These are phyloP conservation scores for Phyto melanocephala DNA, from an alignment of 2,888 invertebrate species.

Conservation along the genomic window DNA sequence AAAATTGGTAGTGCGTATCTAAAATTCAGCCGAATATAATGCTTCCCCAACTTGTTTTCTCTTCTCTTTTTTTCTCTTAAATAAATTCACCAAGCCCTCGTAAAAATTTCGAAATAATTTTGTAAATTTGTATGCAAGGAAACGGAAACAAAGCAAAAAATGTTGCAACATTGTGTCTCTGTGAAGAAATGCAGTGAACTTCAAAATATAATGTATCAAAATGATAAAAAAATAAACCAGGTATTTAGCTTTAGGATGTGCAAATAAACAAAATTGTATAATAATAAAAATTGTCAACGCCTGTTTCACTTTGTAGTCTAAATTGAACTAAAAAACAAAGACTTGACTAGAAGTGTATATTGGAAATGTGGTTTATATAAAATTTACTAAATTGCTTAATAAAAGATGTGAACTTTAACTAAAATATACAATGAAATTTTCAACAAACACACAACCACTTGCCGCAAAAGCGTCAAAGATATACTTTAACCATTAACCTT, in stretches of 20 bases:
- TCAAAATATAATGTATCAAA: neutral
- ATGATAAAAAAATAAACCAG: neutral
- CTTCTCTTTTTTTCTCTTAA: too few relatives aligned
- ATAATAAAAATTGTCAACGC: constrained; percentile 6
- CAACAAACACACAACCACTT: neutral
- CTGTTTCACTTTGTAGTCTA: neutral
- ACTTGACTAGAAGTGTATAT: constrained; percentile 30
- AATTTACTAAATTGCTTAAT: constrained; percentile 15
- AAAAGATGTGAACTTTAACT: constrained; percentile 16
- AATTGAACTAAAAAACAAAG: neutral
- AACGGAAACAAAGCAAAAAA: constrained; percentile 74
- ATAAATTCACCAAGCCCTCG: neutral
- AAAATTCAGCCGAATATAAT: too few relatives aligned
- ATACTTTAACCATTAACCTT: constrained; percentile 66
- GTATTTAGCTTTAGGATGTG: neutral
- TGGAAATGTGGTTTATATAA: constrained; percentile 33
- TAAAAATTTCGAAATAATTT: neutral
- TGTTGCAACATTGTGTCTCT: constrained; percentile 2
- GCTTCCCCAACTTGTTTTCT: too few relatives aligned
- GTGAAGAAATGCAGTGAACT: constrained; percentile 12
- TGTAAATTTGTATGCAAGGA: constrained; percentile 60
- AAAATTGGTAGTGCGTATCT: too few relatives aligned
- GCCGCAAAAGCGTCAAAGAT: neutral
- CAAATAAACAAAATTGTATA: neutral
- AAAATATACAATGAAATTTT: neutral